Base-by-base conservation (phyloP, 1,140 invertebrate genomes). In the Drosophila arawakana region DNA sequence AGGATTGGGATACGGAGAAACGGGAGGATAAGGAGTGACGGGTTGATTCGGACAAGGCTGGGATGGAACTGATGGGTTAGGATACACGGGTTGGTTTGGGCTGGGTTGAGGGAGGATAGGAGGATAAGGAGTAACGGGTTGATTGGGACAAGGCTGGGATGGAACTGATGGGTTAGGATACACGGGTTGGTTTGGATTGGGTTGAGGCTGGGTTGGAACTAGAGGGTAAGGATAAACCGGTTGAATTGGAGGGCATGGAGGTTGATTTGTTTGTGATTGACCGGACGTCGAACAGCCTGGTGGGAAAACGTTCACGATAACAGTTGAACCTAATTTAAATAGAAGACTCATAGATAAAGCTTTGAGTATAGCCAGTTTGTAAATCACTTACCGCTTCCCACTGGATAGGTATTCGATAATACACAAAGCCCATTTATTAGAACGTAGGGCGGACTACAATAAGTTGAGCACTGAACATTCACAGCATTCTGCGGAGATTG, bases 391-490 rank as follows among this genome's bases (percentile, higher is more conserved):
- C 63, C 63, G n/a, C 46, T 60, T 11, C 4, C 49, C 59, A 44
- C 61, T 15, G 21, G 25, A 1, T 13, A 9, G 2, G 15, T 7
- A 30, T 25, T 18, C 15, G 50, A 15, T 13, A n/a, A 8, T 11
- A 82, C 70, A 54, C 72, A 79, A 11, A 57, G 21, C 46, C 77
- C 80, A 54, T 58, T 70, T 13, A 65, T 72, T 5, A 62, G 67
- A 9, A 72, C 50, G 49, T 30, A 68, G 4, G 54, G 69, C n/a
- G 44, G 30, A 37, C 8, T 46, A 47, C 78, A 70, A 34, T 35
- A 3, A 35, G 58, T 30, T 15, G 9, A 11, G 30, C 49, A 54
- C 15, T 55, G 59, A 37, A 34, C 34, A 44, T 44, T 47, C 2
- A 61, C 63, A 21, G 63, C 54, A 39, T 7, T 37, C 15, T 10